Evolutionary conservation across 1,140 invertebrate species (phyloP).

Genomic region (Neotoxoptera formosana): DNA sequence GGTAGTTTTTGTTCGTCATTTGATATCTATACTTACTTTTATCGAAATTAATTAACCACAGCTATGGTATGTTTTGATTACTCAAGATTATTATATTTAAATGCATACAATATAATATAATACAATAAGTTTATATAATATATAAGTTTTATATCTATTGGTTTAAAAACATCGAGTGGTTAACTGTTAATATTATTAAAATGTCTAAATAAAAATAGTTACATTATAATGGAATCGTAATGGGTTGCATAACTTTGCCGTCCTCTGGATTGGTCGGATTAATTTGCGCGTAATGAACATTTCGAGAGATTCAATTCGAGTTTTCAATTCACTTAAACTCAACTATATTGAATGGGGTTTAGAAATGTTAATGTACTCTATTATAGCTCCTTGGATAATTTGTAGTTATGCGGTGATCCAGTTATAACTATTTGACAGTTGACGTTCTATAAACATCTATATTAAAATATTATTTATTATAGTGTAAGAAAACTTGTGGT

Average conservation of each 20-base stretch:
- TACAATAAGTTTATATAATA: not conserved
- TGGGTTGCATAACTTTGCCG: not conserved
- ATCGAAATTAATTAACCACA: not conserved
- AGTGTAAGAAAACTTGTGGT: not conserved
- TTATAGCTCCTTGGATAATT: not conserved
- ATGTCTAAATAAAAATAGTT: not conserved
- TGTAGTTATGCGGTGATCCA: not conserved
- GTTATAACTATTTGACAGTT: not conserved
- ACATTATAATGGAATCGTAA: not conserved
- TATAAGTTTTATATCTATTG: not conserved
- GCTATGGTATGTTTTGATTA: not conserved
- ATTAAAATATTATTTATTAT: not conserved
- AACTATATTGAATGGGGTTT: not conserved
- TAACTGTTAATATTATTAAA: not conserved
- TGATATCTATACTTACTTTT: not conserved
- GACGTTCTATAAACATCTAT: not conserved
- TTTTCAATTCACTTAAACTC: constrained; percentile 11
- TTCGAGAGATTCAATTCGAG: not conserved
- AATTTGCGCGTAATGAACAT: not conserved
- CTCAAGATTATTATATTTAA: not conserved
- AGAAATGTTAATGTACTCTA: constrained; percentile 21
- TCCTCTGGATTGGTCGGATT: not conserved
- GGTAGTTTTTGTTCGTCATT: not conserved
- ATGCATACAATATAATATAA: not conserved
- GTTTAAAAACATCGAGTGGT: not conserved